These are phyloP conservation scores for Nemotelus pantherinus DNA, from an alignment of 2,888 invertebrate species.

Conservation along the genomic window DNA sequence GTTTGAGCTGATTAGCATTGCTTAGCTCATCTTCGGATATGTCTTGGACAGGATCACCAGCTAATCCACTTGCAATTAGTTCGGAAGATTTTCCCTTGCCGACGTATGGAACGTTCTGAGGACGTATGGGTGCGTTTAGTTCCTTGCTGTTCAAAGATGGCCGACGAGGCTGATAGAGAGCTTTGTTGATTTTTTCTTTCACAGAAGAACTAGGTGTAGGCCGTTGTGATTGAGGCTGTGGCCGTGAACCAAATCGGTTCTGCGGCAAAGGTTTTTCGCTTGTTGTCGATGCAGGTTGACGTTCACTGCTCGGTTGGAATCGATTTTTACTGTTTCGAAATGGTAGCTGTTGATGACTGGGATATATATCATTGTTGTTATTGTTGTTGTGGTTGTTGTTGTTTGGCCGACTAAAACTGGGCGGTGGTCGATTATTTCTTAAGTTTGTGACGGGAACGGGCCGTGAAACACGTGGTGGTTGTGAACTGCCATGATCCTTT, in stretches of 20 bases:
- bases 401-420: conserved; percentile 49
- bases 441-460: conserved; percentile 47
- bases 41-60: conserved; percentile 37
- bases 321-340: conserved; percentile 60
- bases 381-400: conserved; percentile 46
- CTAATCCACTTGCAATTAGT: conserved; percentile 54
- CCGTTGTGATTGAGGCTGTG: conserved; percentile 47
- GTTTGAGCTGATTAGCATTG: conserved; percentile 50
- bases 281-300: conserved; percentile 53
- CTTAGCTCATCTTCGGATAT: conserved; percentile 48
- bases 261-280: conserved; percentile 55
- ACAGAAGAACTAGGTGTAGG: conserved; percentile 38
- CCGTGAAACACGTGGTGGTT: conserved; percentile 3
- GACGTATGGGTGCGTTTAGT: conserved; percentile 59
- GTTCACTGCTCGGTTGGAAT: conserved; percentile 58
- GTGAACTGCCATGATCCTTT: no score
- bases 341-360: conserved; percentile 56
- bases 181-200: conserved; percentile 48
- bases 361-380: conserved; percentile 47
- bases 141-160: conserved; percentile 62
- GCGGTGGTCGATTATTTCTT: conserved; percentile 56
- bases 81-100: conserved; percentile 54
- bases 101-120: conserved; percentile 54
- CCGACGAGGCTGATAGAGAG: conserved; percentile 54
- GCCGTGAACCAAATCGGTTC: conserved; percentile 57